Percentiles rank a stretch among this genome's conserved stretches.
These are phyloP conservation scores for Gryllus bimaculatus DNA, from an alignment of 1,140 invertebrate genomes.

Conservation along the genomic window DNA sequence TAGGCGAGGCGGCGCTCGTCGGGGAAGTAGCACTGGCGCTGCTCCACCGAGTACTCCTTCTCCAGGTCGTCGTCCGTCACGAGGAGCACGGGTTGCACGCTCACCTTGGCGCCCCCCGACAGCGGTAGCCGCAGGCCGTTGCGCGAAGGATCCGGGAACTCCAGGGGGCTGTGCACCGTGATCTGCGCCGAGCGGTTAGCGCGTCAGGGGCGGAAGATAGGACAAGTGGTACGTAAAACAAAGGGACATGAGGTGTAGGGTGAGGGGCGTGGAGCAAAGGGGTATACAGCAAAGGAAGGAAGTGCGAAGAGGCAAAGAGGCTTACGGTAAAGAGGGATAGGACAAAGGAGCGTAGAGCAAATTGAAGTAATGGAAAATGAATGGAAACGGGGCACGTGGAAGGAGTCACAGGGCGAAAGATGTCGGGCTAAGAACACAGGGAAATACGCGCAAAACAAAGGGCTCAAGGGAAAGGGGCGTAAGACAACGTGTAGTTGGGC, in stretches of 20 bases:
- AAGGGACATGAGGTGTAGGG: not conserved
- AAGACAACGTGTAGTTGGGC: too few relatives aligned
- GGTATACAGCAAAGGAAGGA: not conserved
- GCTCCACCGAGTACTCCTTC: conserved; percentile 38
- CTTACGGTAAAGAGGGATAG: not conserved
- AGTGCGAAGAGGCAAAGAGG: not conserved
- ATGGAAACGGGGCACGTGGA: too few relatives aligned
- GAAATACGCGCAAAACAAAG: too few relatives aligned
- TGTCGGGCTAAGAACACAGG: too few relatives aligned
- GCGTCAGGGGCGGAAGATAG: too few relatives aligned
- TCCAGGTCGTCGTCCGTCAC: conserved; percentile 45
- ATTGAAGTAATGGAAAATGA: too few relatives aligned
- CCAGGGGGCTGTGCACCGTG: conserved; percentile 47
- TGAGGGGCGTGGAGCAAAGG: too few relatives aligned
- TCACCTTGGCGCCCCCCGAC: conserved; percentile 45
- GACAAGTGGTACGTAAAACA: not conserved
- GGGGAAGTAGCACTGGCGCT: conserved; percentile 53
- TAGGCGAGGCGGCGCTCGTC: conserved; percentile 48
- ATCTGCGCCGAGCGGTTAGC: conserved; percentile 33
- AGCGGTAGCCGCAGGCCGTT: conserved; percentile 49
- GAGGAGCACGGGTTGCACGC: conserved; percentile 52
- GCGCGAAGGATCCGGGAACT: conserved; percentile 45
- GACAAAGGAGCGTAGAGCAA: too few relatives aligned
- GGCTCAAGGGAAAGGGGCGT: too few relatives aligned
- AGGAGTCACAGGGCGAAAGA: too few relatives aligned